phyloP scores from a whole-genome alignment of 2,113 vertebrate genomes.

The Eudyptes chrysolophus region DNA sequence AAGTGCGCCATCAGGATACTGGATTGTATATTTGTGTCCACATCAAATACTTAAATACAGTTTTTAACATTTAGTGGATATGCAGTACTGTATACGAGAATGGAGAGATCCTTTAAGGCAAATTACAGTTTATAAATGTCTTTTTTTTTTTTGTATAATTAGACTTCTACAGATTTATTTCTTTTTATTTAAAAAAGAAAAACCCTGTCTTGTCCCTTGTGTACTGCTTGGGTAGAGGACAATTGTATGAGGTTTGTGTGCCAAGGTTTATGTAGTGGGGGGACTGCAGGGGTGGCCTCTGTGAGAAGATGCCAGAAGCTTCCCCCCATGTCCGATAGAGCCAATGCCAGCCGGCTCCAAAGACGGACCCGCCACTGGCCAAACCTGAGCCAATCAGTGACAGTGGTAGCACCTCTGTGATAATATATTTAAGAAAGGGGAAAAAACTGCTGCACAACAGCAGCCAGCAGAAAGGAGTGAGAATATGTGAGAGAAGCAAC shows the following conservation, averaged over 20 bases:
- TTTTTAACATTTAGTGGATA: neutral
- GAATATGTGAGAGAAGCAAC: neutral
- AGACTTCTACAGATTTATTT: neutral
- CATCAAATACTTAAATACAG: neutral
- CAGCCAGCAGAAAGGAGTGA: neutral
- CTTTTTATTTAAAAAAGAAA: neutral
- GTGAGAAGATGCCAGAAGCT: neutral
- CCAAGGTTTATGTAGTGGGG: neutral
- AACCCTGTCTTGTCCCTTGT: neutral
- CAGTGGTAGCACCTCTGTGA: no score
- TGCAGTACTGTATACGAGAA: neutral
- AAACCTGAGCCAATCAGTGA: neutral
- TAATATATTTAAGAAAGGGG: neutral
- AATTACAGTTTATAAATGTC: neutral
- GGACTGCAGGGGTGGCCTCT: neutral
- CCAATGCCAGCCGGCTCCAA: neutral
- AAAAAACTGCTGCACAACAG: neutral
- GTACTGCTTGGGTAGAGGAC: neutral
- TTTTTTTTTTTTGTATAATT: neutral
- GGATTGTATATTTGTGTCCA: neutral
- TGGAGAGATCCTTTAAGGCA: neutral
- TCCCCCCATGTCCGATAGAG: neutral
- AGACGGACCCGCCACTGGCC: accelerated
- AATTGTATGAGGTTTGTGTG: neutral
- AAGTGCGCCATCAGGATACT: neutral